Percentiles rank a stretch among this genome's conserved stretches.
Evolutionary conservation across 2,113 vertebrate species (phyloP).

Genomic region (Oplegnathus fasciatus): DNA sequence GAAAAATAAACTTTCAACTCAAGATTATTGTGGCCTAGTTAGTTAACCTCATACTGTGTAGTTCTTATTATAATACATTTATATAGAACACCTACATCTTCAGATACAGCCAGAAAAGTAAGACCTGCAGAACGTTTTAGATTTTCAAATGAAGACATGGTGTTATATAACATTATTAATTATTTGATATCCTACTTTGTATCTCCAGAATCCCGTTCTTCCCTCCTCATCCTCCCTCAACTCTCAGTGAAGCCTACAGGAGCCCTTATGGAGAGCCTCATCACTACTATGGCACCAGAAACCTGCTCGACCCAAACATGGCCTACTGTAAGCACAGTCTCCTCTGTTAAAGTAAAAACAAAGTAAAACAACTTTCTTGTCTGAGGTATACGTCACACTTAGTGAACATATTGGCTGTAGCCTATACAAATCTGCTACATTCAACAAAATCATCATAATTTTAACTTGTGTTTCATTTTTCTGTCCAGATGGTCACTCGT

Average conservation of each 20-base stretch:
- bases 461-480: neutral
- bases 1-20: neutral
- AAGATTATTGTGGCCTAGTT: neutral
- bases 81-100: neutral
- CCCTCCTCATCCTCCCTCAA: constrained; percentile 83
- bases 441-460: neutral
- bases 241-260: constrained; percentile 81
- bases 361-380: neutral
- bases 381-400: no score
- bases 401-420: neutral
- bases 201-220: constrained; percentile 70
- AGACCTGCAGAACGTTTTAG: neutral
- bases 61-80: neutral
- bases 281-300: constrained; percentile 86
- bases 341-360: neutral
- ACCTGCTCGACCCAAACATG: constrained; percentile 87
- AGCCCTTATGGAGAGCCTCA: constrained; percentile 87
- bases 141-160: neutral
- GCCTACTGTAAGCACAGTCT: constrained; percentile 87
- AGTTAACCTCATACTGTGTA: neutral
- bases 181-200: constrained; percentile 7
- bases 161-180: neutral
- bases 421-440: neutral
- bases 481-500: constrained; percentile 77
- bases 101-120: neutral